A percentile compares a stretch with the other conserved stretches of the same genome.
Evolutionary conservation across 2,113 vertebrate genomes (phyloP).

Genomic region (Rhinopomastus cyanomelas): DNA sequence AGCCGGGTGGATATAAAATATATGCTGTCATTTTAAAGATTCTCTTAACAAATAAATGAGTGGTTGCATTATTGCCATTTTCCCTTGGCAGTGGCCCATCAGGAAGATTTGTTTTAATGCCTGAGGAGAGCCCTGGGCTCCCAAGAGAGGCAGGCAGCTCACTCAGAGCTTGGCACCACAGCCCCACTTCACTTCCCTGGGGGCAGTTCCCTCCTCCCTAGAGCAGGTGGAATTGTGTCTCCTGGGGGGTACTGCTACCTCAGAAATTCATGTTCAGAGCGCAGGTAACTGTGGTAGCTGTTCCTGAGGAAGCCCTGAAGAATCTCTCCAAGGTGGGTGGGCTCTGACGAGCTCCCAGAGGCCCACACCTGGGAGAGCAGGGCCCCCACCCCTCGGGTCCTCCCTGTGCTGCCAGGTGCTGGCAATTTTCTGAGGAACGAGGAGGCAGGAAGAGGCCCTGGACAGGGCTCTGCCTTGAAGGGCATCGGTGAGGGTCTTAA

Average conservation of each 20-base stretch:
- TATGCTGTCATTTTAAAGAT: slow-evolving; percentile 47
- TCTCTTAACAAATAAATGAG: slow-evolving; percentile 46
- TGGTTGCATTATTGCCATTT: slow-evolving; percentile 14
- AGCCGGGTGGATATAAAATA: slow-evolving; percentile 18
- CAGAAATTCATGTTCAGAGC: not conserved
- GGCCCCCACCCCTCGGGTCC: accelerated
- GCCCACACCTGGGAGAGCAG: not conserved
- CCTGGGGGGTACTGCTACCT: not conserved
- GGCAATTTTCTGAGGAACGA: accelerated
- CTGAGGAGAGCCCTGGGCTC: not conserved
- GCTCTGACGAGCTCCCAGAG: not conserved
- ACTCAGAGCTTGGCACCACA: accelerated
- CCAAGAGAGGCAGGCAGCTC: not conserved
- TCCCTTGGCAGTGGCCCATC: slow-evolving; percentile 3
- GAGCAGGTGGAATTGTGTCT: not conserved
- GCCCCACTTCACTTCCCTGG: accelerated
- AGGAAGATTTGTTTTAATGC: not conserved
- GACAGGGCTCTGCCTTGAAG: not conserved
- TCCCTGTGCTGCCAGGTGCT: too few relatives aligned
- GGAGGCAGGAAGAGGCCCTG: not conserved
- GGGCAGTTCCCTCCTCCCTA: not conserved
- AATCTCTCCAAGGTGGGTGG: not conserved
- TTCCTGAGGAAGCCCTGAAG: not conserved
- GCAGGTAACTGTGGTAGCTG: not conserved
- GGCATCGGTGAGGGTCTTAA: not conserved